Percentiles rank a stretch among this genome's conserved stretches.
These are phyloP conservation scores for Arvicola amphibius DNA, from an alignment of 2,797 vertebrate genomes.

Conservation along the genomic window DNA sequence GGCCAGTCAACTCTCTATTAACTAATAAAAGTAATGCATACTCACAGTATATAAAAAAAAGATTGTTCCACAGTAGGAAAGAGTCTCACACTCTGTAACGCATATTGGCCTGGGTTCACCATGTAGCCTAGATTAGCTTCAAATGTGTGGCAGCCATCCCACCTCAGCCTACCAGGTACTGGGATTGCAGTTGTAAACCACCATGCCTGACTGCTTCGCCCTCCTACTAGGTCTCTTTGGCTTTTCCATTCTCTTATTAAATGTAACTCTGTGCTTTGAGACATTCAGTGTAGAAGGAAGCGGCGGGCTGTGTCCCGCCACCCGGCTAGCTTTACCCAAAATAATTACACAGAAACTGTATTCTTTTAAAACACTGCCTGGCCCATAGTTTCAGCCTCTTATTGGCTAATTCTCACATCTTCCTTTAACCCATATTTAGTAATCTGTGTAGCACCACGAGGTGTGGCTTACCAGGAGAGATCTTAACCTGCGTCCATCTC, in stretches of 20 bases:
- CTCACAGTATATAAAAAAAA: not conserved
- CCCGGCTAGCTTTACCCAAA: too few species aligned
- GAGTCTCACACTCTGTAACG: not conserved
- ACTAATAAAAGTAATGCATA: not conserved
- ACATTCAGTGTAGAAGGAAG: too few species aligned
- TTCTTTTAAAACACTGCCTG: too few species aligned
- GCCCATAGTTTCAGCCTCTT: too few species aligned
- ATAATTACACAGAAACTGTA: too few species aligned
- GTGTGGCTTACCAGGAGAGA: too few species aligned
- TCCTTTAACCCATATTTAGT: too few species aligned
- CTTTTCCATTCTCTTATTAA: not conserved
- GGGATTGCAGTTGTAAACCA: not conserved
- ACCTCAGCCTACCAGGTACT: not conserved
- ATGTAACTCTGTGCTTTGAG: not conserved
- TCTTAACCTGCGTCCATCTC: too few species aligned
- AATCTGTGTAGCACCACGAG: too few species aligned
- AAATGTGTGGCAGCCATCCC: not conserved
- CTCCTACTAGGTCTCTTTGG: not conserved
- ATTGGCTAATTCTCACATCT: too few species aligned
- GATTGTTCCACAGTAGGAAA: not conserved
- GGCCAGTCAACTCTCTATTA: not conserved
- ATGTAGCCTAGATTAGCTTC: not conserved
- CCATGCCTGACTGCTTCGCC: not conserved
- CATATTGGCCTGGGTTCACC: not conserved
- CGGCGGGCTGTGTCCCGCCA: too few species aligned